Conservation (phyloP, 2,888 invertebrate genomes). For the Tetragnatha montana region DNA sequence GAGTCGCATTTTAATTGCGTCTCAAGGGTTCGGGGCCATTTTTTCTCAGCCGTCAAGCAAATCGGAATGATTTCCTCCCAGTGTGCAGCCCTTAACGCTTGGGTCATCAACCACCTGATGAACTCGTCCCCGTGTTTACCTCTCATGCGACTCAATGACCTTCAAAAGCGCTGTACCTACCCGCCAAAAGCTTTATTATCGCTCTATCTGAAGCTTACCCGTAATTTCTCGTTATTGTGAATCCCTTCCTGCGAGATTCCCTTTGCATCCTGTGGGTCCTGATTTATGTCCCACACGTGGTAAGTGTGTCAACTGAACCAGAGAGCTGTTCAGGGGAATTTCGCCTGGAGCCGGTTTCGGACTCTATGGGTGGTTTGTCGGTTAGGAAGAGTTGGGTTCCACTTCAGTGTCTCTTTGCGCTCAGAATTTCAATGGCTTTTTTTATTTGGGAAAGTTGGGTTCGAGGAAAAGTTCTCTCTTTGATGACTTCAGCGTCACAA, state of each 20-base stretch:
- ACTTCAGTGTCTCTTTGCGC: too few relatives aligned
- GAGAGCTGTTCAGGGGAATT: background rate
- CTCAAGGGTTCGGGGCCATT: too few relatives aligned
- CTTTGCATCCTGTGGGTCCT: background rate
- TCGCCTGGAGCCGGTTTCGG: background rate
- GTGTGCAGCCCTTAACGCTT: background rate
- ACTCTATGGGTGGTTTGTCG: too few relatives aligned
- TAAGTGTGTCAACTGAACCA: conserved; percentile 5
- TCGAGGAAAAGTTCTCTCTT: too few relatives aligned
- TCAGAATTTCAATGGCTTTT: too few relatives aligned
- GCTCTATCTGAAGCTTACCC: conserved; percentile 46
- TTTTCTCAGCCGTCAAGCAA: background rate
- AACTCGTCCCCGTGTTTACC: conserved; percentile 14
- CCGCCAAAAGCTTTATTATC: conserved; percentile 14
- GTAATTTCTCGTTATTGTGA: conserved; percentile 51
- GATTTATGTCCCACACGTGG: background rate
- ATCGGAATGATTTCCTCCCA: conserved; percentile 1
- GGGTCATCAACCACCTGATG: conserved; percentile 19
- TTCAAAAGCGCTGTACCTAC: conserved; percentile 1
- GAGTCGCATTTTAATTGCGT: too few relatives aligned
- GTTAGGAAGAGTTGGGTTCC: too few relatives aligned
- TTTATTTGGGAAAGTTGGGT: too few relatives aligned
- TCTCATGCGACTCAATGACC: conserved; percentile 32
- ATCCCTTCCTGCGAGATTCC: background rate
- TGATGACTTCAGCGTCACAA: too few relatives aligned